Percentiles rank a stretch among this genome's conserved stretches.
Evolutionary conservation across 1,140 invertebrate genomes (phyloP).

Genomic region (Caerostris extrusa): DNA sequence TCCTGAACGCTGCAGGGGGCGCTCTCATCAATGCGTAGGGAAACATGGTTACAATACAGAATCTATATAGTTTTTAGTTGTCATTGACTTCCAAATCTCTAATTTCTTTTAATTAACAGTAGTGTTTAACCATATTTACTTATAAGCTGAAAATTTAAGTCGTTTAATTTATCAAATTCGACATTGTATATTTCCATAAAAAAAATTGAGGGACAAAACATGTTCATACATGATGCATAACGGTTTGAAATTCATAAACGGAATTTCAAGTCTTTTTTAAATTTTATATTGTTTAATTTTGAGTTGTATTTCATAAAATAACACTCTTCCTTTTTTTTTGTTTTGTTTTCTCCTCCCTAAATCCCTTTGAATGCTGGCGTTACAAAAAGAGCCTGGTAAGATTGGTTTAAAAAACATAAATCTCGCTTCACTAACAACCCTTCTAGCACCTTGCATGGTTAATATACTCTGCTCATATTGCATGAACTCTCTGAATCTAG

Average conservation of each 20-base stretch:
- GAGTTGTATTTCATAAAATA: not conserved
- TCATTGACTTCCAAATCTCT: too few species aligned
- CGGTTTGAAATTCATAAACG: too few species aligned
- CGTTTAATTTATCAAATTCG: too few species aligned
- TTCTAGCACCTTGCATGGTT: constrained; percentile 8
- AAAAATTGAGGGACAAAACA: too few species aligned
- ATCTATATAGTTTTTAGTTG: too few species aligned
- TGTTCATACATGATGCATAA: too few species aligned
- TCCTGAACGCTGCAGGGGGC: too few species aligned
- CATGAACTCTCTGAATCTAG: not conserved
- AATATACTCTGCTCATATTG: not conserved
- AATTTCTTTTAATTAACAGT: too few species aligned
- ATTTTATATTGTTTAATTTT: not conserved
- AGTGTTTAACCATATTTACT: not conserved
- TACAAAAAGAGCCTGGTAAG: constrained; percentile 69
- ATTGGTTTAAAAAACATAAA: constrained; percentile 29
- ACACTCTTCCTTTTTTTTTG: constrained; percentile 22
- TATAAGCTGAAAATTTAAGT: not conserved
- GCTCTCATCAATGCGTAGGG: too few species aligned
- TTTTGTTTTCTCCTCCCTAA: constrained; percentile 29
- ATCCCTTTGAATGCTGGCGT: constrained; percentile 38
- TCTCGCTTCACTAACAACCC: constrained; percentile 50
- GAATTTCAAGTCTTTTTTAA: too few species aligned
- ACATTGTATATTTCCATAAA: too few species aligned
- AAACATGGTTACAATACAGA: too few species aligned